A percentile compares a stretch with the other conserved stretches of the same genome.
Conservation (phyloP, 2,113 vertebrate genomes). For the Diadophis punctatus region DNA sequence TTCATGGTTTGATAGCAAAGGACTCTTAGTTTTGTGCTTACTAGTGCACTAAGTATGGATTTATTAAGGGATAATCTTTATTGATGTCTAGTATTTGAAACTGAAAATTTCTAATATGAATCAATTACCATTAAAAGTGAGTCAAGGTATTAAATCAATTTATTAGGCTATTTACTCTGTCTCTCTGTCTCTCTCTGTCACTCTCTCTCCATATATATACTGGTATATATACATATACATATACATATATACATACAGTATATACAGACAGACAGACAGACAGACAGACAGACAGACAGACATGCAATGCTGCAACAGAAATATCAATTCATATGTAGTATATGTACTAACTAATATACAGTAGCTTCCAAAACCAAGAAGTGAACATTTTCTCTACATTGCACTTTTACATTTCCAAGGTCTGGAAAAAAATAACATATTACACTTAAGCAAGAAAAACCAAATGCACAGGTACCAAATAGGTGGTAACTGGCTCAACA, state of each 20-base stretch:
- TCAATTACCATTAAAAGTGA: slow-evolving; percentile 24
- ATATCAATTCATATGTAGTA: not conserved
- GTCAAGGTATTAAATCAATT: slow-evolving; percentile 37
- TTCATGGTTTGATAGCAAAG: slow-evolving; percentile 43
- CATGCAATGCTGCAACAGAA: not conserved
- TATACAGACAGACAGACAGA: no score
- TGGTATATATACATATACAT: no score
- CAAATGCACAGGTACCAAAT: not conserved
- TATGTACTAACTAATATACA: not conserved
- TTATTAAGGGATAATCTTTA: slow-evolving; percentile 57
- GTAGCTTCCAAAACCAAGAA: slow-evolving; percentile 2
- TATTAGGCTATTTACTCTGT: slow-evolving; percentile 5
- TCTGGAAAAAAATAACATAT: not conserved
- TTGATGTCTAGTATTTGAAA: slow-evolving; percentile 29
- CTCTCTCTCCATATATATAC: no score
- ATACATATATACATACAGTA: not conserved
- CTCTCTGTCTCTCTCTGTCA: no score
- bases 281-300: no score
- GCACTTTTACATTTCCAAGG: not conserved
- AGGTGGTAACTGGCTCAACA: not conserved
- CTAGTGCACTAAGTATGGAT: slow-evolving; percentile 34
- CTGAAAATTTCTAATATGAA: slow-evolving; percentile 26
- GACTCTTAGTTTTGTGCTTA: slow-evolving; percentile 42
- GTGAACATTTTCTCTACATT: rapidly evolving
- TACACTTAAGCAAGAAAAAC: not conserved